These are phyloP conservation scores for Deilephila elpenor DNA, from an alignment of 2,888 invertebrate species.

Conservation along the genomic window DNA sequence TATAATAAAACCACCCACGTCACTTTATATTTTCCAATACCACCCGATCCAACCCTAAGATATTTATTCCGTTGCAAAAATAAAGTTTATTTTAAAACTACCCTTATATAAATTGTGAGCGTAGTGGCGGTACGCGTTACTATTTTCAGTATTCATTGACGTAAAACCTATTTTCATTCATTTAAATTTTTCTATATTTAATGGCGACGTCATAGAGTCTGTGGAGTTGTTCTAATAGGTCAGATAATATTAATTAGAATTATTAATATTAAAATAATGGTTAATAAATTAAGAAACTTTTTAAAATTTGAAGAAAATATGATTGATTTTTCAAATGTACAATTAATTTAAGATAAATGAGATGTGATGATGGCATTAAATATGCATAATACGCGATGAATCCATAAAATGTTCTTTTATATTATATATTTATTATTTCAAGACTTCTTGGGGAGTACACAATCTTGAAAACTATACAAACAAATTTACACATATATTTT, in stretches of 20 bases:
- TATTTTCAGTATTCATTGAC: slow-evolving; percentile 17
- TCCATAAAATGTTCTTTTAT: too few relatives aligned
- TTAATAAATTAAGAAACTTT: neutral
- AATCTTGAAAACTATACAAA: neutral
- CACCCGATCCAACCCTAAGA: neutral
- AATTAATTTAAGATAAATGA: too few relatives aligned
- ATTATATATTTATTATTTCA: too few relatives aligned
- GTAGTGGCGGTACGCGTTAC: neutral
- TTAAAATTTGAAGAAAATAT: too few relatives aligned
- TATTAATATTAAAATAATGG: too few relatives aligned
- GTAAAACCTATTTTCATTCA: slow-evolving; percentile 22
- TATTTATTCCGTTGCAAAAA: neutral
- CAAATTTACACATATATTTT: neutral
- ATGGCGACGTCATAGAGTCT: neutral
- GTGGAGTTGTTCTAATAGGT: neutral
- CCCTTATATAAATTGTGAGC: slow-evolving; percentile 2
- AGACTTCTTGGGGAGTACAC: too few relatives aligned
- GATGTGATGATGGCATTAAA: too few relatives aligned
- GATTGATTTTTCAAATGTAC: too few relatives aligned
- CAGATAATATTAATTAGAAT: too few relatives aligned
- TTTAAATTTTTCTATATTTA: neutral
- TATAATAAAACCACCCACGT: neutral
- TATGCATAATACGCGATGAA: too few relatives aligned
- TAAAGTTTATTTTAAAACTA: slow-evolving; percentile 4
- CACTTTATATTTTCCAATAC: too few relatives aligned